Evolutionary conservation across 2,888 invertebrate genomes (phyloP), one percentile per base, ranked within the genome.

Genomic region (Heliconius hortense): DNA sequence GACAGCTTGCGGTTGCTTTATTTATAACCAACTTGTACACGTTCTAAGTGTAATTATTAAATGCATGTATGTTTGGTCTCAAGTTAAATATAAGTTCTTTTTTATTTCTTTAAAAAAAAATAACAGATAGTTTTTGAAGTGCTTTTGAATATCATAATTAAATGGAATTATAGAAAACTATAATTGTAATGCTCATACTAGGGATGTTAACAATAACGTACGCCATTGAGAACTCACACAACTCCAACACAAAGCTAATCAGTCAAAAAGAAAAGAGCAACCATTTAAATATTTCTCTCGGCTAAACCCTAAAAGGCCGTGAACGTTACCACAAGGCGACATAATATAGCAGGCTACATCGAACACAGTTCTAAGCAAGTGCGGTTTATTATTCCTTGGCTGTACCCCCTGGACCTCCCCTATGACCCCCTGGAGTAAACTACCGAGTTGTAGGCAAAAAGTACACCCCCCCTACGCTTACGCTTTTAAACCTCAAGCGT

Each of bases 401-500:
- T 86, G 82, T 84, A 82, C 85, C 83, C 85, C 87, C 48, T 48
- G 48, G 18, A 48, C 18, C 48, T 48, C 48, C 48, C 48, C 87
- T 84, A 81, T 84, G 87, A 86, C 90, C 89, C 90, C 90, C 90
- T 89, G 85, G 88, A 83, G 86, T 82, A 86, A 85, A 87, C 88
- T 89, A 89, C 90, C 89, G 88, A 91, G 90, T 88, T 89, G 91
- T 90, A 89, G 89, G 91, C 91, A 92, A 92, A 92, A 92, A 90
- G 89, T 89, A 87, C 86, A 84, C 86, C 87, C 87, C 87, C 87
- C 86, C 87, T 66, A 85, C 88, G 89, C 89, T 89, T 87, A 90
- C 90, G 92, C 92, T 92, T 93, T 92, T 91, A 93, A 93, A 93
- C 93, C 93, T 93, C 93, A 92, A 92, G 89, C 93, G 93, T 93